Evolutionary conservation across 2,888 invertebrate genomes (phyloP).

Genomic region (Aphodius sticticus): DNA sequence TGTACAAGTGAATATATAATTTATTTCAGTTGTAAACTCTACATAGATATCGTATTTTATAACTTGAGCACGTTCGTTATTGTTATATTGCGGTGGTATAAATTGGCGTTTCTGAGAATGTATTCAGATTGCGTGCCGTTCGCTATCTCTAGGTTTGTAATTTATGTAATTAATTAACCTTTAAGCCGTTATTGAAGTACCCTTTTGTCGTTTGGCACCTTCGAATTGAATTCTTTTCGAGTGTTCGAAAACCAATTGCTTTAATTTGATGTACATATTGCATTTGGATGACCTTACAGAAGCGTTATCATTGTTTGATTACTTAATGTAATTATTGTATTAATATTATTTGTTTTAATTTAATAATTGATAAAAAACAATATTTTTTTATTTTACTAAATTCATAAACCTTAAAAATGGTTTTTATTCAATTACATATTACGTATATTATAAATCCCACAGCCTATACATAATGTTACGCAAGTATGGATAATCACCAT

Average conservation of each 20-base stretch:
- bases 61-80: neutral
- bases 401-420: too few species aligned
- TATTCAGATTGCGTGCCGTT: neutral
- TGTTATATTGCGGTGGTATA: neutral
- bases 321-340: neutral
- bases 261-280: neutral
- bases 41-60: neutral
- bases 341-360: too few species aligned
- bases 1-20: too few species aligned
- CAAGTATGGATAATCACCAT: too few species aligned
- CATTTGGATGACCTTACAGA: neutral
- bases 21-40: neutral
- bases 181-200: neutral
- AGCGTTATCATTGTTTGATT: neutral
- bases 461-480: too few species aligned
- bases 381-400: too few species aligned
- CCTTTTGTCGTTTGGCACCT: neutral
- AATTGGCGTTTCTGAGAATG: neutral
- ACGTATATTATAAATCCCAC: too few species aligned
- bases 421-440: too few species aligned
- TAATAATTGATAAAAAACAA: too few species aligned
- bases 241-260: neutral
- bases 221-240: neutral
- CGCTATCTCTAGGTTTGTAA: neutral
- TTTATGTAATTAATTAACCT: neutral